A percentile compares a stretch with the other conserved stretches of the same genome.
Conservation (phyloP, 1,140 invertebrate species). For the Anthonomus grandis region DNA sequence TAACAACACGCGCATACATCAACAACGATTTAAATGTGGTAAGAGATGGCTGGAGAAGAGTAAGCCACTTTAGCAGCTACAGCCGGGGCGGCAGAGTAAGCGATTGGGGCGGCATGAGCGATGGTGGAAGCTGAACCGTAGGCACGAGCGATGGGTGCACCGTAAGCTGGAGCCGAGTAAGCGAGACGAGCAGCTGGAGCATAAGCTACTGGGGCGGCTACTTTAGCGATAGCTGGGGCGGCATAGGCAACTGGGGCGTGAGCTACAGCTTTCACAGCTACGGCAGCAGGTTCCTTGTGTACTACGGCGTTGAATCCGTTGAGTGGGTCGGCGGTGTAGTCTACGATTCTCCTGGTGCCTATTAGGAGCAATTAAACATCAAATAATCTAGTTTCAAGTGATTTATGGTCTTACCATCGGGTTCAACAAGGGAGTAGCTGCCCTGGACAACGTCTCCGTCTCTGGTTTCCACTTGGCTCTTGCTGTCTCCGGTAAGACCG, state of each 20-base stretch:
- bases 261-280: constrained; percentile 47
- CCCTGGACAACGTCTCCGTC: constrained; percentile 64
- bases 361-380: constrained; percentile 48
- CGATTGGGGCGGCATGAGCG: constrained; percentile 14
- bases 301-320: constrained; percentile 55
- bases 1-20: too few relatives aligned
- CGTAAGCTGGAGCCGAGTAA: constrained; percentile 21
- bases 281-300: constrained; percentile 51
- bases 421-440: constrained; percentile 61
- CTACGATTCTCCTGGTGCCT: constrained; percentile 60
- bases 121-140: too few relatives aligned
- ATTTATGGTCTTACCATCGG: constrained; percentile 61
- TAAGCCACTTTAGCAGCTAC: constrained; percentile 23
- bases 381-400: constrained; percentile 60
- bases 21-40: too few relatives aligned
- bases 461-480: constrained; percentile 52
- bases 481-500: constrained; percentile 49
- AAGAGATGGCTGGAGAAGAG: constrained; percentile 11
- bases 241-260: constrained; percentile 16
- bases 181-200: constrained; percentile 40
- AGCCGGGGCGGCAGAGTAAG: too few relatives aligned
- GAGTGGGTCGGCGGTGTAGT: constrained; percentile 60
- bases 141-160: constrained; percentile 16
- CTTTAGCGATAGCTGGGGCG: constrained; percentile 26
- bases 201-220: constrained; percentile 42